These are phyloP conservation scores for Anas platyrhynchos DNA, from an alignment of 2,113 vertebrate species.

Conservation along the genomic window DNA sequence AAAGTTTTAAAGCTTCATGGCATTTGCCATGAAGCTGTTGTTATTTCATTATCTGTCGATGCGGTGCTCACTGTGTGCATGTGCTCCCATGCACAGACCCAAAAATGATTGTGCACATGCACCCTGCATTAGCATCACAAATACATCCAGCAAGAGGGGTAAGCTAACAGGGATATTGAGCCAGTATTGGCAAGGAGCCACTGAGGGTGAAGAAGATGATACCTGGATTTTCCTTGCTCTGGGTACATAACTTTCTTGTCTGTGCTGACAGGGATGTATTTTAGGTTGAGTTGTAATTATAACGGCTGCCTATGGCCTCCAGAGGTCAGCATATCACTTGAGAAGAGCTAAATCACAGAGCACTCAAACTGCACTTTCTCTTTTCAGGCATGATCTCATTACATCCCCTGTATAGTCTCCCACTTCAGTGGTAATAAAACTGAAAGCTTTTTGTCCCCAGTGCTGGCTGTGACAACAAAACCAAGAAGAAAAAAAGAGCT, in stretches of 20 bases:
- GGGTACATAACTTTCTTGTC: not conserved
- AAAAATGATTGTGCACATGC: not conserved
- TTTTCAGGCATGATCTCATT: not conserved
- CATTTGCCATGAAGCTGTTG: not conserved
- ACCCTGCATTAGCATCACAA: not conserved
- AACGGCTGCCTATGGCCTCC: conserved; percentile 27
- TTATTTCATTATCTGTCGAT: not conserved
- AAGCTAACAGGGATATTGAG: not conserved
- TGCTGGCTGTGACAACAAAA: not conserved
- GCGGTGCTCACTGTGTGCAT: not conserved
- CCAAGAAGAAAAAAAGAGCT: not conserved
- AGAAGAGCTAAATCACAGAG: not conserved
- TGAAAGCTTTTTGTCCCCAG: not conserved
- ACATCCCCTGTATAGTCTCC: not conserved
- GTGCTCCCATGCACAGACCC: fast-evolving
- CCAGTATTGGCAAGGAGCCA: not conserved
- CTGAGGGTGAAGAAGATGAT: not conserved
- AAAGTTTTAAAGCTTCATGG: not conserved
- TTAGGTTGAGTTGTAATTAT: not conserved
- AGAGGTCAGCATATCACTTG: conserved; percentile 37
- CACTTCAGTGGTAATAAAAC: not conserved
- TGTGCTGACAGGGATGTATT: not conserved
- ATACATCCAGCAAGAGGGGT: not conserved
- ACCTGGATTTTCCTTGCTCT: not conserved
- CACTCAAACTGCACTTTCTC: not conserved